Evolutionary conservation across 1,140 invertebrate genomes (phyloP).

Genomic region (Idris sp.): DNA sequence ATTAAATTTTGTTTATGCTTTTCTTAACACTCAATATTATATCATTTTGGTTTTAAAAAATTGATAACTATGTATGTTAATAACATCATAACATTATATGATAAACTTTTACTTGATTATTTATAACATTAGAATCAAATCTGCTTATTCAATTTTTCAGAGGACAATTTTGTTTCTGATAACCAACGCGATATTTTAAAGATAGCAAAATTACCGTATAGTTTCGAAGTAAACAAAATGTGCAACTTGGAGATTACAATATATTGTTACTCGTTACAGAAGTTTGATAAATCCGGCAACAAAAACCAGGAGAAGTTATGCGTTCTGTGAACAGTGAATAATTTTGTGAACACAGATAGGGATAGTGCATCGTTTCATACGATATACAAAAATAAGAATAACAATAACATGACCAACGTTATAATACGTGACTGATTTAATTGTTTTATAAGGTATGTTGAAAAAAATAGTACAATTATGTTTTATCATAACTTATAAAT

Average conservation of each 20-base stretch:
- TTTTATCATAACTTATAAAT: too few species aligned
- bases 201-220: constrained; percentile 7
- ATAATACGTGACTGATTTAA: constrained; percentile 57
- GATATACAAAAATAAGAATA: constrained; percentile 34
- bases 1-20: too few species aligned
- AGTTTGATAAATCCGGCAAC: constrained; percentile 19
- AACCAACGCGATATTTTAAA: not conserved
- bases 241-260: constrained; percentile 16
- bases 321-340: constrained; percentile 34
- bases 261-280: constrained; percentile 8
- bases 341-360: constrained; percentile 21
- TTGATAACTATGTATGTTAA: too few species aligned
- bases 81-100: too few species aligned
- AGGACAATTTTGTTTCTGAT: constrained; percentile 5
- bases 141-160: not conserved
- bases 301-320: constrained; percentile 18
- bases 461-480: too few species aligned
- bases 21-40: too few species aligned
- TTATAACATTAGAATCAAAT: not conserved
- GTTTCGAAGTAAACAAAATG: constrained; percentile 12
- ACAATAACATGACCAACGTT: constrained; percentile 57
- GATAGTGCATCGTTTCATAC: constrained; percentile 32
- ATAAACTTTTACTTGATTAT: too few species aligned
- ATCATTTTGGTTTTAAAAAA: too few species aligned
- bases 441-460: constrained; percentile 27